Conservation (phyloP, 2,113 vertebrate genomes). For the Indicator maculatus region DNA sequence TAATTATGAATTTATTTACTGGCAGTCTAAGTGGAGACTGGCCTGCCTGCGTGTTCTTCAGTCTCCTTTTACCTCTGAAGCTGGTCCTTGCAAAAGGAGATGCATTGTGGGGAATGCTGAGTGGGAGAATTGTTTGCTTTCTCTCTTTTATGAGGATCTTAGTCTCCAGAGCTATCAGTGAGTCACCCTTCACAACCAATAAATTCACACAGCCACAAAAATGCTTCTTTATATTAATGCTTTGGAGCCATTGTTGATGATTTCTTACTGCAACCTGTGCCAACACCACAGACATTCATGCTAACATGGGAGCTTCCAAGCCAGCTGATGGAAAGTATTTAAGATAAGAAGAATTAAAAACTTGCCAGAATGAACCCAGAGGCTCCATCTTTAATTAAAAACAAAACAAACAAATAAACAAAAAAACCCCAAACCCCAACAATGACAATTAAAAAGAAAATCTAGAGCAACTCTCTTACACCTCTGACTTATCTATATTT, state of each 20-base stretch:
- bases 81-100: neutral
- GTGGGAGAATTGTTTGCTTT: neutral
- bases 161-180: neutral
- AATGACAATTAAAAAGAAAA: neutral
- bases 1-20: neutral
- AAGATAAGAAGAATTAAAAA: conserved; percentile 11
- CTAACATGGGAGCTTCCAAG: neutral
- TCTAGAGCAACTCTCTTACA: neutral
- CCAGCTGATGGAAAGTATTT: neutral
- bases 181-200: neutral
- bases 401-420: too few relatives aligned
- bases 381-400: neutral
- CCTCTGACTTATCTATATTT: neutral
- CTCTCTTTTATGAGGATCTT: neutral
- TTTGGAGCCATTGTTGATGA: neutral
- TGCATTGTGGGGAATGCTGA: neutral
- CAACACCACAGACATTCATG: conserved; percentile 13
- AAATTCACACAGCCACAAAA: conserved; percentile 36
- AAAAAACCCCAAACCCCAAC: neutral
- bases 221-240: neutral
- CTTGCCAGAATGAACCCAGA: neutral
- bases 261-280: neutral
- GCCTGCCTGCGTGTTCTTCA: neutral
- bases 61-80: neutral
- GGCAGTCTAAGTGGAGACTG: neutral